A percentile compares a stretch with the other conserved stretches of the same genome.
Evolutionary conservation across 2,797 vertebrate genomes (phyloP).

Genomic region (Syngnathus rostellatus): DNA sequence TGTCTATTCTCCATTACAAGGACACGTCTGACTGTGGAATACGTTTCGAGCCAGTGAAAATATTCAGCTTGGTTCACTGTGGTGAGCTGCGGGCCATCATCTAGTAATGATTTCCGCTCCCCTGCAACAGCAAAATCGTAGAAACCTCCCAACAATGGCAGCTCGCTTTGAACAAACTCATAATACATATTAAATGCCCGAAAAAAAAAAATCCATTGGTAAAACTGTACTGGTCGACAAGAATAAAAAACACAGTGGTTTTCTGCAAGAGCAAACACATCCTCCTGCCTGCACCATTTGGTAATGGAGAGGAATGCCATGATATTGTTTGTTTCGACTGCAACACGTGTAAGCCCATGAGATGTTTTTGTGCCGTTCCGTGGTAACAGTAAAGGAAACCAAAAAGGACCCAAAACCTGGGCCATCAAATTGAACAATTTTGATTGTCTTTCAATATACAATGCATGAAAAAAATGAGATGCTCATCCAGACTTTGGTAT

Average conservation of each 20-base stretch:
- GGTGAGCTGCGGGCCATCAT: slow-evolving; percentile 45
- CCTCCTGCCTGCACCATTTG: not conserved
- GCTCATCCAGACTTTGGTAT: no score
- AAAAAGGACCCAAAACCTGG: not conserved
- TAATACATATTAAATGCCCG: slow-evolving; percentile 20
- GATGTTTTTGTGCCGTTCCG: slow-evolving; percentile 6
- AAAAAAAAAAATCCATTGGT: slow-evolving; percentile 3
- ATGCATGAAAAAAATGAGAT: no score
- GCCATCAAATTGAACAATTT: no score
- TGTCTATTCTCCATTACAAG: slow-evolving; percentile 49
- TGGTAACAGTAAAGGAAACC: not conserved
- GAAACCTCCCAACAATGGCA: slow-evolving; percentile 26
- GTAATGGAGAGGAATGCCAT: not conserved
- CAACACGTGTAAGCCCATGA: slow-evolving; percentile 3
- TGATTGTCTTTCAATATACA: no score
- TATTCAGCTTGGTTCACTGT: slow-evolving; percentile 40
- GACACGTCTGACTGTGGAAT: slow-evolving; percentile 44
- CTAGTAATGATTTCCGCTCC: slow-evolving; percentile 36
- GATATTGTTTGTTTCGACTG: not conserved
- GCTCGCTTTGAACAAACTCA: slow-evolving; percentile 38
- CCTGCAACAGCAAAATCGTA: slow-evolving; percentile 19
- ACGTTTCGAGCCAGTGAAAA: slow-evolving; percentile 51
- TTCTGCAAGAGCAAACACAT: slow-evolving; percentile 13
- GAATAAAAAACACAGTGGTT: slow-evolving; percentile 9
- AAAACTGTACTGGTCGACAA: slow-evolving; percentile 13